Evolutionary conservation across 2,113 vertebrate genomes (phyloP).

Genomic region (Drymodes brunneopygia): DNA sequence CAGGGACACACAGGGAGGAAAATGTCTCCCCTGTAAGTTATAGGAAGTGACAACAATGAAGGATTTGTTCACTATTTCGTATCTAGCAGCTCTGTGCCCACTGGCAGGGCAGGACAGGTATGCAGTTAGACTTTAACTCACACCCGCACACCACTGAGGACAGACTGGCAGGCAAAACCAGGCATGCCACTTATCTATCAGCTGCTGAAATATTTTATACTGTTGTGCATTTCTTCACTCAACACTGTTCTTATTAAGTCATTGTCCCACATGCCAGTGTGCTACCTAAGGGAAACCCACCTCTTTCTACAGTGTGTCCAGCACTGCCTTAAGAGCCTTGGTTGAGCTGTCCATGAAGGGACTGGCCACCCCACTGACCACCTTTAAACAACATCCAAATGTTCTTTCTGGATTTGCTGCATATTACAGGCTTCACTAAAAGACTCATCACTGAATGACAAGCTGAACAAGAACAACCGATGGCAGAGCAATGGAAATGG

Average conservation of each 20-base stretch:
- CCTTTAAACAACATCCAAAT: background rate
- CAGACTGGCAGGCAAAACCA: background rate
- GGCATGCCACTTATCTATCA: background rate
- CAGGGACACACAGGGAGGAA: background rate
- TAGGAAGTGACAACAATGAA: background rate
- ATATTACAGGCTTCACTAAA: background rate
- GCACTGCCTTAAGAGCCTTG: background rate
- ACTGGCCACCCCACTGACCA: background rate
- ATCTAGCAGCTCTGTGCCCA: background rate
- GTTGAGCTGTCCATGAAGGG: background rate
- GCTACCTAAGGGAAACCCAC: background rate
- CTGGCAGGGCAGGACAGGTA: background rate
- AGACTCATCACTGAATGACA: background rate
- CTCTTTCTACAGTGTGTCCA: background rate
- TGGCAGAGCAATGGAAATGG: background rate
- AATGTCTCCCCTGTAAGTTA: background rate
- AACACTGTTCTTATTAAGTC: background rate
- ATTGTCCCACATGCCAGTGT: background rate
- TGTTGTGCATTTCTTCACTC: background rate
- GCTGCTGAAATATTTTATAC: background rate
- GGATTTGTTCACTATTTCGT: background rate
- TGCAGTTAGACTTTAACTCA: background rate
- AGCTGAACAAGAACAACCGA: background rate
- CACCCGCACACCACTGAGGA: background rate
- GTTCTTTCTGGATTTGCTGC: background rate